These are phyloP conservation scores for Takifugu ocellatus DNA, from an alignment of 2,797 vertebrate genomes.

Conservation along the genomic window DNA sequence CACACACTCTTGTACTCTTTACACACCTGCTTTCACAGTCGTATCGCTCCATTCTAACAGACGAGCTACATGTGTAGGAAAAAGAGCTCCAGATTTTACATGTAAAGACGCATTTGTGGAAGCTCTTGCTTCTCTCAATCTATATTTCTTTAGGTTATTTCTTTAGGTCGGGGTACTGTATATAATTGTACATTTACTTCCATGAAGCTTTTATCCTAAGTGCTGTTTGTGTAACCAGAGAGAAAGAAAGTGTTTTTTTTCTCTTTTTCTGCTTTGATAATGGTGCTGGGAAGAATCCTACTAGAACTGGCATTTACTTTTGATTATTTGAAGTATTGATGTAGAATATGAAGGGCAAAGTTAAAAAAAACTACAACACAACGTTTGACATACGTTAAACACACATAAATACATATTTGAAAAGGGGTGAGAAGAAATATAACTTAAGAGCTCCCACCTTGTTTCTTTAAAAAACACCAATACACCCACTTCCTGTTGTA, in stretches of 20 bases:
- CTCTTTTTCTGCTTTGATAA: slow-evolving; percentile 20
- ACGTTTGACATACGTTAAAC: too few relatives aligned
- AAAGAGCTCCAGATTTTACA: slow-evolving; percentile 1
- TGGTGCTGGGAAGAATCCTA: slow-evolving; percentile 3
- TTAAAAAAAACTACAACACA: too few relatives aligned
- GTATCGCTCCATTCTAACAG: background rate
- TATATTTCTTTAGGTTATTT: slow-evolving; percentile 26
- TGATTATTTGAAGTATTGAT: too few relatives aligned
- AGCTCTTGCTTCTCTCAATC: slow-evolving; percentile 4
- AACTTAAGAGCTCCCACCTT: too few relatives aligned
- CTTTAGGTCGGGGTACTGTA: slow-evolving; percentile 17
- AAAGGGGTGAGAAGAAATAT: too few relatives aligned
- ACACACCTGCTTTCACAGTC: background rate
- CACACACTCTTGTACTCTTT: background rate
- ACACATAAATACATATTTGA: too few relatives aligned
- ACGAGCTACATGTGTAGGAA: background rate
- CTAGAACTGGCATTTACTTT: slow-evolving; percentile 7
- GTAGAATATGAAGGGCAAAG: too few relatives aligned
- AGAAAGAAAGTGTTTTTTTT: background rate
- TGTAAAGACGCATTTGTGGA: background rate
- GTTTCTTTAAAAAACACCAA: too few relatives aligned
- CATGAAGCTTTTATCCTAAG: slow-evolving; percentile 42
- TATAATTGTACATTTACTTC: slow-evolving; percentile 33
- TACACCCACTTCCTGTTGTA: too few relatives aligned
- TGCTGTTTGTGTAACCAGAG: slow-evolving; percentile 17